Percentiles rank a stretch among this genome's conserved stretches.
Conservation (phyloP, 2,113 vertebrate species). For the Alces alces region DNA sequence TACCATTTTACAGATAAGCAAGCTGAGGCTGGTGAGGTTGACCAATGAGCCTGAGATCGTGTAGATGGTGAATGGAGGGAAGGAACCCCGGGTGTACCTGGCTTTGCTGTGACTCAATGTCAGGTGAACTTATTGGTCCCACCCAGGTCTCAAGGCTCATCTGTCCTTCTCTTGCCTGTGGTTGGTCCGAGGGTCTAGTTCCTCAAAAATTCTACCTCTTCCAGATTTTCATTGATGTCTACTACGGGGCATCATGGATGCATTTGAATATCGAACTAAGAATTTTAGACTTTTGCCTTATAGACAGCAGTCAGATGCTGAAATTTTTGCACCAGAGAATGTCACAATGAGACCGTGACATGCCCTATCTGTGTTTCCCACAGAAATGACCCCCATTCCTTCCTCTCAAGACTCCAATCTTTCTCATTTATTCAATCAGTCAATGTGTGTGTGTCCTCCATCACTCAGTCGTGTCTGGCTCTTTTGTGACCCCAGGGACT, state of each 20-base stretch:
- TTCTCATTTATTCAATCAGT: not conserved
- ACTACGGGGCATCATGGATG: not conserved
- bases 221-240: not conserved
- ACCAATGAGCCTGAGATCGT: rapidly evolving
- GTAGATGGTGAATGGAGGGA: rapidly evolving
- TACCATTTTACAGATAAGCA: not conserved
- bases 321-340: not conserved
- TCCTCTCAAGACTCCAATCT: rapidly evolving
- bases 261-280: not conserved
- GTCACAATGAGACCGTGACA: not conserved
- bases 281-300: not conserved
- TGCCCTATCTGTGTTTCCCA: not conserved
- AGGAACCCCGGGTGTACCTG: rapidly evolving
- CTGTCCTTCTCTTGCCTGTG: not conserved
- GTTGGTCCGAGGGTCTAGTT: not conserved
- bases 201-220: not conserved
- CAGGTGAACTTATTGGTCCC: not conserved
- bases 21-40: not conserved
- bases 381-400: not conserved
- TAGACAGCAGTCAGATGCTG: not conserved
- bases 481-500: not conserved
- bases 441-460: not conserved
- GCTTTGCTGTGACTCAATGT: not conserved
- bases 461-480: not conserved
- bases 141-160: not conserved